Base-by-base conservation (phyloP, 2,888 invertebrate species). In the Cheilosia grossa region DNA sequence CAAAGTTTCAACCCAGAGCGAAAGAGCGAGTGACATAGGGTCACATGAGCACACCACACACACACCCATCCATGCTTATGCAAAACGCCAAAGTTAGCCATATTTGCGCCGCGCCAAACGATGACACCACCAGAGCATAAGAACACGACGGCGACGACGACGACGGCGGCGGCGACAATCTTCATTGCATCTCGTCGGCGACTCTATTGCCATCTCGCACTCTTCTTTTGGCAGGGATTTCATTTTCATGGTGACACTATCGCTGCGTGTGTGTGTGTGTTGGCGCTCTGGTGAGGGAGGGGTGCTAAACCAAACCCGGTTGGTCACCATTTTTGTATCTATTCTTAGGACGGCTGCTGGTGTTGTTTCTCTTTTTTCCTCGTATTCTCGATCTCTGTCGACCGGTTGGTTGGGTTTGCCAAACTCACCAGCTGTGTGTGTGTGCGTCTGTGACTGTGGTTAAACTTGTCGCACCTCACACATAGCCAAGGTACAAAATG, bases 11-110 rank as follows among this genome's bases (percentile, higher is more conserved):
- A 74, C 83, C 37, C 83, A 85, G 83, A 79, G 74, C 82, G 21
- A 21, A n/a, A 73, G 53, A 53, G 42, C 42, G 19, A 63, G 72
- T 61, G 58, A 27, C 59, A 30, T 42, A 64, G 54, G 75, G 82
- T 72, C 86, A 87, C 87, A 88, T 87, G 80, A 27, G 6, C 42
- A 40, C 24, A 88, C 86, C 56, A 42, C 61, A 27, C 30, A 67
- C 49, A 56, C 61, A 61, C 37, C 74, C 83, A 17, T 7, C 47
- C 17, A 9, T 78, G 83, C 75, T 82, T 59, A 77, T 59, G 86
- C 87, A 88, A 89, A 88, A 89, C 88, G 89, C 88, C 90, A 89
- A 6, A 90, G 89, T 88, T 89, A 89, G 89, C 89, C 89, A 87
- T 87, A 80, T 82, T 75, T 83, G 86, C 82, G 82, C 86, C 70